Percentiles rank a stretch among this genome's conserved stretches.
phyloP scores from a whole-genome alignment of 2,113 vertebrate genomes.

The Anguilla rostrata region DNA sequence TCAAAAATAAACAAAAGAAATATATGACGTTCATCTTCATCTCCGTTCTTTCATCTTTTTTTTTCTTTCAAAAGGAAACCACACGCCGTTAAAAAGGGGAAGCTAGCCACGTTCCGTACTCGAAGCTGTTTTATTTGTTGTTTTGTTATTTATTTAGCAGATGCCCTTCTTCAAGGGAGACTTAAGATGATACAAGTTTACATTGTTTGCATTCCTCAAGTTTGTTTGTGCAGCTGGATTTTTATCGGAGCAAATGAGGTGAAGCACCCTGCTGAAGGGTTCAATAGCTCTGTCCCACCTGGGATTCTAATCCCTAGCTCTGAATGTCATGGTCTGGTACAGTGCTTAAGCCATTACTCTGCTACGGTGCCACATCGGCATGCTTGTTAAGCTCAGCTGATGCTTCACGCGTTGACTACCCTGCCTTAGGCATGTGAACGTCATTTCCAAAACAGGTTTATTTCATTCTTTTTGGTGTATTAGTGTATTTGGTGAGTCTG shows the following conservation, averaged over 20 bases:
- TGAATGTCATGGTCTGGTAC: neutral
- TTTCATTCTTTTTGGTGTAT: neutral
- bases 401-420: neutral
- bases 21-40: neutral
- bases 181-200: neutral
- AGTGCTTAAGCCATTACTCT: neutral
- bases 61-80: neutral
- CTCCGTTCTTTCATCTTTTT: neutral
- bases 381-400: neutral
- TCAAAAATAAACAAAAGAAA: neutral
- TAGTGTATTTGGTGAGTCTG: neutral
- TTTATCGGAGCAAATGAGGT: slow-evolving; percentile 4
- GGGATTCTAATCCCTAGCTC: neutral
- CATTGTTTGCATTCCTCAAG: neutral
- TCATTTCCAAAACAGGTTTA: neutral
- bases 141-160: neutral
- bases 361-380: neutral
- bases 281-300: neutral
- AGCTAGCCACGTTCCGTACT: neutral
- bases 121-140: neutral
- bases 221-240: neutral
- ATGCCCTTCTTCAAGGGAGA: neutral
- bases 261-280: neutral
- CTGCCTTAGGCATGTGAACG: neutral
- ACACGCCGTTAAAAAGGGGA: neutral